These are phyloP conservation scores for Triplophysa siluroides DNA, from an alignment of 2,113 vertebrate genomes.

Conservation along the genomic window DNA sequence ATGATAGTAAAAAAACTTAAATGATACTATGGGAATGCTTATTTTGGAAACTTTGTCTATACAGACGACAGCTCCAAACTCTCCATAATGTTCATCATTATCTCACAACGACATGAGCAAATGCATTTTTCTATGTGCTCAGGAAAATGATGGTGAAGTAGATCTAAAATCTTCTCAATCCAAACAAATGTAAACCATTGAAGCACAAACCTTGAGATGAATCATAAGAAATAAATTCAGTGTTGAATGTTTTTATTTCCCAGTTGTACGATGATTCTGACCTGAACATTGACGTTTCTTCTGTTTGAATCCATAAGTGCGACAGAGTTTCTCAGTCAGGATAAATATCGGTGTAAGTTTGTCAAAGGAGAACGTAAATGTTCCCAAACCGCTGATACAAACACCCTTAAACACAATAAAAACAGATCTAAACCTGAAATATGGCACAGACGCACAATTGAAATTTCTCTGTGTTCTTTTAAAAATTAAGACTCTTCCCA, in stretches of 20 bases:
- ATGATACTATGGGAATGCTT: no score
- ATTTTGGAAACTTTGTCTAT: no score
- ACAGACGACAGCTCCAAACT: neutral
- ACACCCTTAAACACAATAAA: constrained; percentile 70
- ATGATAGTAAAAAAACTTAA: no score
- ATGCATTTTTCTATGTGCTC: no score
- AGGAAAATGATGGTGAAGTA: no score
- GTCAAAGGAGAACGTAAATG: constrained; percentile 79
- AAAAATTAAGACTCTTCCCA: no score
- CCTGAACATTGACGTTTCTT: constrained; percentile 71
- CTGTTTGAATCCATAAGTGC: constrained; percentile 72
- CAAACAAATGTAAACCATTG: no score
- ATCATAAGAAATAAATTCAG: neutral
- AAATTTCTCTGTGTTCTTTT: no score
- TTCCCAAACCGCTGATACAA: constrained; percentile 76
- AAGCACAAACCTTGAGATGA: neutral
- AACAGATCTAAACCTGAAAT: neutral
- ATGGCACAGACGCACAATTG: no score
- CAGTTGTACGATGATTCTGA: constrained; percentile 55
- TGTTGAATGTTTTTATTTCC: neutral
- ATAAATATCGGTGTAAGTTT: constrained; percentile 73
- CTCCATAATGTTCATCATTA: neutral
- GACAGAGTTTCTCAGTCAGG: constrained; percentile 73
- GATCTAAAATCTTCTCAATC: no score
- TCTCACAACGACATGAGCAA: no score